Base-by-base conservation (phyloP, 1,140 invertebrate genomes). In the Zaprionus davidi region DNA sequence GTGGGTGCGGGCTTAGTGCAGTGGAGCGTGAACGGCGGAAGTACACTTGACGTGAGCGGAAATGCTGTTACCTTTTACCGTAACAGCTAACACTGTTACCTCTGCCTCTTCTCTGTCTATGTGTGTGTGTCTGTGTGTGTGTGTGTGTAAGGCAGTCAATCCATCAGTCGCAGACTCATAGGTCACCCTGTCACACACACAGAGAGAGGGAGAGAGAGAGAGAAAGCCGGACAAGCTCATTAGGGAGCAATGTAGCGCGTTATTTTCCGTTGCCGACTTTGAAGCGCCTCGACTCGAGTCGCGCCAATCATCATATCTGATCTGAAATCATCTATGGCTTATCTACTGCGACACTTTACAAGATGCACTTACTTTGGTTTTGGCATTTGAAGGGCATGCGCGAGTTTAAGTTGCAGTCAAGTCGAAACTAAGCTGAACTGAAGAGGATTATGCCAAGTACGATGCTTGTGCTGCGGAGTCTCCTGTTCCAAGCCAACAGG, bases 251-350 rank as follows among this genome's bases (percentile, higher is more conserved):
- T 64, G 49, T 5, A 6, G 49, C 34, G 26, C 51, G 24, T 13
- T 26, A 64, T 58, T 66, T 81, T 60, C 7, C 66, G 49, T 44
- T 78, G 78, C 82, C 69, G 75, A 85, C 78, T 78, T 84, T 72
- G 20, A 12, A 68, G 64, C 68, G 77, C 68, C 31, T 34, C 31
- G 31, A 28, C 28, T 71, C 6, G 36, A 36, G 36, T 53, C 31
- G 59, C 59, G 9, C 28, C 57, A 36, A 41, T 41, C 34, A 20
- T 41, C 34, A 34, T 46, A 34, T 46, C 41, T 41, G 15, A 51
- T 13, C 26, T 20, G 1, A 2, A 11, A 53, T 15, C 7, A 41
- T 46, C 24, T 36, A 17, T 6, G 15, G 26, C 41, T 67, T 67
- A 67, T 67, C 26, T 66, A 5, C 12, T 1, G 46, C 12, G 24